Conservation (phyloP, 2,888 invertebrate genomes). For the Caenorhabditis sulstoni region DNA sequence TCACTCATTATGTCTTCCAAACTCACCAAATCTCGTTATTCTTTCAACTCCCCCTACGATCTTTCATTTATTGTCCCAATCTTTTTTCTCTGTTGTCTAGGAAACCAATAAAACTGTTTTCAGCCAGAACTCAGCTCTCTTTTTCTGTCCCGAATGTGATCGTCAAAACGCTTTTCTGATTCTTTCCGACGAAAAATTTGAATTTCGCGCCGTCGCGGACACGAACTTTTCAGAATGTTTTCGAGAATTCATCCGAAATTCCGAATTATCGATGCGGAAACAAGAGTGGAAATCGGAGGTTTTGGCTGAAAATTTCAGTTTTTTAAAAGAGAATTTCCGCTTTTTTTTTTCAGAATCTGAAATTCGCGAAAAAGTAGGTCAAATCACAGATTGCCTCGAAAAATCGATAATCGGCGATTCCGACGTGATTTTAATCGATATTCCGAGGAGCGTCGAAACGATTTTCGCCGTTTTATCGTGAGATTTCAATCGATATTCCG, state of each 20-base stretch:
- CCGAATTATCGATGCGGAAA: conserved; percentile 22
- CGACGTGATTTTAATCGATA: conserved; percentile 36
- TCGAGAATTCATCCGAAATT: background rate
- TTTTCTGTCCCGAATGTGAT: background rate
- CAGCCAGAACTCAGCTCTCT: background rate
- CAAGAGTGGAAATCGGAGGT: conserved; percentile 2
- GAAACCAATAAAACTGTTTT: background rate
- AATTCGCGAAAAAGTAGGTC: conserved; percentile 8
- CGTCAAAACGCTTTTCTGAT: background rate
- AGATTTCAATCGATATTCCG: too few species aligned
- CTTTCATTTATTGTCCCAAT: too few species aligned
- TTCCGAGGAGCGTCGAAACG: conserved; percentile 21
- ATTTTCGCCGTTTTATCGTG: conserved; percentile 30
- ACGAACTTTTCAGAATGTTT: conserved; percentile 10
- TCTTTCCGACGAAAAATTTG: background rate
- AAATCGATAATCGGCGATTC: background rate
- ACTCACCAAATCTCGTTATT: too few species aligned
- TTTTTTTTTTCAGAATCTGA: conserved; percentile 6
- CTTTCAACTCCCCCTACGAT: too few species aligned
- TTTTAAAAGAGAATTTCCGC: background rate
- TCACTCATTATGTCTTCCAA: too few species aligned
- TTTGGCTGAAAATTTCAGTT: background rate
- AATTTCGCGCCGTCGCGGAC: too few species aligned
- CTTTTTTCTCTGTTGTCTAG: too few species aligned
- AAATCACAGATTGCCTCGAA: background rate